Base-by-base conservation (phyloP, 1,140 invertebrate species). In the Planococcus citri region DNA sequence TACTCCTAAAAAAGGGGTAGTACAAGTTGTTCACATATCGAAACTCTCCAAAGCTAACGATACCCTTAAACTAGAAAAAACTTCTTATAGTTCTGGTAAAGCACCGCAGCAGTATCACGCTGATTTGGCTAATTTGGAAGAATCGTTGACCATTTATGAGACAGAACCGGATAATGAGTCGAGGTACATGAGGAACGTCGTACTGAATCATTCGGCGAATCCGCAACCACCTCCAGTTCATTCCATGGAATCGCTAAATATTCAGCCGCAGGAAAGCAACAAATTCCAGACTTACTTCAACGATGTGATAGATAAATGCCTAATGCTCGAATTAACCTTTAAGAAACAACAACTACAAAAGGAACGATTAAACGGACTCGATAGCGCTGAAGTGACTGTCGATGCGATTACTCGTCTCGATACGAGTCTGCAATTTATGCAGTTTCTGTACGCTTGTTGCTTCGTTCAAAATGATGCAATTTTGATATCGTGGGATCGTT, bases 361-460 rank as follows among this genome's bases (percentile, higher is more conserved):
- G 25, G 60, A 64, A 64, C 10, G 10, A 20, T 8, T n/a, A 3
- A 58, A 58, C 17, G 17, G 6, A n/a, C 17, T 6, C 29, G 29
- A 33, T 33, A 41, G 37, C 37, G n/a, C 17, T 17, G 51, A 58
- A 58, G 17, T 20, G 17, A n/a, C 51, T 24, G 17, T 27, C 3
- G 60, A 64, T 64, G 3, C 60, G 10, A 64, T 64, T 10, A 64
- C 60, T 24, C 60, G 10, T 10, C 20, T 64, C 10, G 60, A 21
- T 6, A 24, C 60, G 10, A 24, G 20, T 25, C 24, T 64, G 17
- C 25, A 25, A 25, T 64, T 64, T 64, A 27, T 64, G 22, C 60
- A 64, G 20, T 64, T 64, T 64, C 22, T 64, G 3, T 64, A 64
- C 22, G 22, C 60, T 12, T 64, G 60, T 27, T 64, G 60, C 60